phyloP scores from a whole-genome alignment of 2,888 invertebrate genomes.

The Platypus cylindrus region DNA sequence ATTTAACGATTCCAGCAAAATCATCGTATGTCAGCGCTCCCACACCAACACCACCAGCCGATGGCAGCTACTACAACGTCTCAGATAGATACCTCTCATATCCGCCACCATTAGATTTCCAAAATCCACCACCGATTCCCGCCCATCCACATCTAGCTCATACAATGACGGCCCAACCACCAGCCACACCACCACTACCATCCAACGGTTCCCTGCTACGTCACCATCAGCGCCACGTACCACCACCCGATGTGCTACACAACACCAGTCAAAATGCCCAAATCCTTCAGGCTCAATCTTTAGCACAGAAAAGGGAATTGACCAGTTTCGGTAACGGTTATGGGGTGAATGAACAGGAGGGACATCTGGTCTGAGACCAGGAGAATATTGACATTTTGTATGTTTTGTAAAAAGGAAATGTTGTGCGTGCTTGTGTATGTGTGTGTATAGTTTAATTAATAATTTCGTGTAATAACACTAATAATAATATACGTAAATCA shows the following conservation, averaged over 20 bases:
- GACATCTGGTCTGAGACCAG: slow-evolving; percentile 37
- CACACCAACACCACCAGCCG: slow-evolving; percentile 63
- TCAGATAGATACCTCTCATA: slow-evolving; percentile 70
- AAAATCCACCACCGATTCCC: slow-evolving; percentile 32
- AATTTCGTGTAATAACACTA: too few species aligned
- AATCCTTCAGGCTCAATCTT: slow-evolving; percentile 34
- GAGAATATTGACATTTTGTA: slow-evolving; percentile 30
- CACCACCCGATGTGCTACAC: slow-evolving; percentile 36
- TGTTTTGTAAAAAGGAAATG: slow-evolving; percentile 23
- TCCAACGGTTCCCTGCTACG: slow-evolving; percentile 33
- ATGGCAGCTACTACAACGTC: slow-evolving; percentile 72
- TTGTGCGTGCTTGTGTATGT: too few species aligned
- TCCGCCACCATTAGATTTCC: slow-evolving; percentile 59
- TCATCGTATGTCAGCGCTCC: slow-evolving; percentile 50
- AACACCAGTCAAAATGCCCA: slow-evolving; percentile 35
- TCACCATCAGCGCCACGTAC: slow-evolving; percentile 28
- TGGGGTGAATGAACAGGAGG: slow-evolving; percentile 36
- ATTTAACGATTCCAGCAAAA: slow-evolving; percentile 42
- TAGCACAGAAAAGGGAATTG: slow-evolving; percentile 33
- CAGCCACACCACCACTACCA: slow-evolving; percentile 28
- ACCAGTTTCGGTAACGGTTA: slow-evolving; percentile 36
- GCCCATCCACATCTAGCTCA: slow-evolving; percentile 35
- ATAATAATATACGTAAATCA: too few species aligned
- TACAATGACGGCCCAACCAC: slow-evolving; percentile 36
- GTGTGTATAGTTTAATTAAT: too few species aligned